Base-by-base conservation (phyloP, 2,797 vertebrate genomes). In the Galagoides demidoff region DNA sequence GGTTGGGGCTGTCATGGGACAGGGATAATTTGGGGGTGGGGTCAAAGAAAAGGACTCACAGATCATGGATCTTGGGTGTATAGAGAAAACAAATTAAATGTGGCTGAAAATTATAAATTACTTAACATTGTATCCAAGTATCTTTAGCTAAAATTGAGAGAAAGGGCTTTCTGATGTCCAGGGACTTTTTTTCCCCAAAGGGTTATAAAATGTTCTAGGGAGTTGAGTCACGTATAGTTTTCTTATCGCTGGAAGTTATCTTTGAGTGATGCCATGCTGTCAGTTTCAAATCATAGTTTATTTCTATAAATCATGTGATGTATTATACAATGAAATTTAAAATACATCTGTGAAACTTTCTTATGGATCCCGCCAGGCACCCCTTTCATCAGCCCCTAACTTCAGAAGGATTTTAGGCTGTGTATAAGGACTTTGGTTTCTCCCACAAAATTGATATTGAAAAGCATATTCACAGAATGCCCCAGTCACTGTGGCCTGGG, bases 351-450 rank as follows among this genome's bases (percentile, higher is more conserved):
- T 83, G 78, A 37, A 85, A 78, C 39, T 25, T 55, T 55, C 37
- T 78, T 68, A 29, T 61, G 39, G 13, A n/a, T 76, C 77, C 10
- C 20, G 7, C 27, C 27, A 68, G 78, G 49, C 19, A 11, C 27
- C 13, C 34, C 20, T 85, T 84, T 74, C 13, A 3, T 76, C 43
- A 85, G 59, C 87, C 31, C 4, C 27, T 76, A 31, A 37, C 45
- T 81, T 85, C 74, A 63, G 87, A 59, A 95, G 73, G 39, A 66
- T 39, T 91, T 95, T 95, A 77, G 66, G 8, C 85, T 66, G 16
- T 34, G 68, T 55, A 5, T 37, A 73, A 87, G 37, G 34, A 43
- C 68, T 85, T 68, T 63, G 59, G 86, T 81, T 87, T 87, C 16
- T n/a, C 29, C 37, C 90, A 61, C 78, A 94, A 87, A 86, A 89